phyloP scores from a whole-genome alignment of 2,888 invertebrate species.

The Drosophila fungiperda region DNA sequence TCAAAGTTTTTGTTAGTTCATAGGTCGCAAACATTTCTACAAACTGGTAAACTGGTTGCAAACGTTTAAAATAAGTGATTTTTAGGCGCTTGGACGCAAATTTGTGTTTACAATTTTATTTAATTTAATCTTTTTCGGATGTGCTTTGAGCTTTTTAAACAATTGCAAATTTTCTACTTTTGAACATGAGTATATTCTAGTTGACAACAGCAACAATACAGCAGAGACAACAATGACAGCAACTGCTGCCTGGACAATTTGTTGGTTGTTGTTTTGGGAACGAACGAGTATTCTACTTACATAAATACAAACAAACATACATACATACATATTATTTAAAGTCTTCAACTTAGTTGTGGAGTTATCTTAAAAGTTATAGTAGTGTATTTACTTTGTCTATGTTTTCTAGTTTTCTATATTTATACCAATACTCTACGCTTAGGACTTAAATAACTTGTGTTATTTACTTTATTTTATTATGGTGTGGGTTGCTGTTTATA shows the following conservation, averaged over 20 bases:
- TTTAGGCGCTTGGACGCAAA: slow-evolving; percentile 59
- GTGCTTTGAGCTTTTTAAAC: slow-evolving; percentile 22
- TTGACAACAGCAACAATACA: slow-evolving; percentile 70
- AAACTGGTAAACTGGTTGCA: slow-evolving; percentile 50
- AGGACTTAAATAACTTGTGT: slow-evolving; percentile 28
- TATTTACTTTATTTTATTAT: slow-evolving; percentile 36
- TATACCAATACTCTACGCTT: slow-evolving; percentile 8
- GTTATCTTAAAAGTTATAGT: slow-evolving; percentile 40
- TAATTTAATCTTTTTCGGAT: slow-evolving; percentile 28
- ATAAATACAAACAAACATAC: slow-evolving; percentile 22
- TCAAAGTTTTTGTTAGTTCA: slow-evolving; percentile 67
- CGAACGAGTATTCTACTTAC: slow-evolving; percentile 71
- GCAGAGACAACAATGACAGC: slow-evolving; percentile 34
- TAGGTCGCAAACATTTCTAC: slow-evolving; percentile 69
- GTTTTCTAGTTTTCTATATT: slow-evolving; percentile 35
- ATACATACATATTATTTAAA: slow-evolving; percentile 30
- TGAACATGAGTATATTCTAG: slow-evolving; percentile 82
- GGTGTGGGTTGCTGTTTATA: slow-evolving; percentile 54
- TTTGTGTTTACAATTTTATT: slow-evolving; percentile 31
- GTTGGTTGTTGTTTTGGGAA: slow-evolving; percentile 61
- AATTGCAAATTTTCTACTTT: slow-evolving; percentile 42
- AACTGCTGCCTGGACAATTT: slow-evolving; percentile 21
- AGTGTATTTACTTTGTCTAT: slow-evolving; percentile 34
- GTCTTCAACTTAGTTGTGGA: slow-evolving; percentile 65
- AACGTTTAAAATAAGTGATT: slow-evolving; percentile 73